These are phyloP conservation scores for Drosophila lowei DNA, from an alignment of 1,140 invertebrate species.

Conservation along the genomic window DNA sequence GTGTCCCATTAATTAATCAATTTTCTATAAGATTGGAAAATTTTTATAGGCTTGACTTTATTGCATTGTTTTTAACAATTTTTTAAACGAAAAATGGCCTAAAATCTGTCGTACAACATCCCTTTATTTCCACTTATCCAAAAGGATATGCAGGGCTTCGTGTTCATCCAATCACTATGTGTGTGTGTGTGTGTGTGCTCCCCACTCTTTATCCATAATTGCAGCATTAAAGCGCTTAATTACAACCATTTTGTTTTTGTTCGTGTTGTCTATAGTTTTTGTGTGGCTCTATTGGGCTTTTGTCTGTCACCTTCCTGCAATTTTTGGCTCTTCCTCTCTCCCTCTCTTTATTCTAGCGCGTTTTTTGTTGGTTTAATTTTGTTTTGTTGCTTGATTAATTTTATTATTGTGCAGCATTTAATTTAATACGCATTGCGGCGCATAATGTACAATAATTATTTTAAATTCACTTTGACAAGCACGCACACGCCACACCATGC, in stretches of 20 bases:
- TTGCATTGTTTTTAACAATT: too few species aligned
- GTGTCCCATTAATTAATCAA: too few species aligned
- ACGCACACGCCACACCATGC: constrained; percentile 1
- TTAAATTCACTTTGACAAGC: constrained; percentile 82
- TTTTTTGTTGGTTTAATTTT: constrained; percentile 22
- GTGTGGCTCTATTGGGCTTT: constrained; percentile 25
- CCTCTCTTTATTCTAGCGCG: constrained; percentile 5
- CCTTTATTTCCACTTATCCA: too few species aligned
- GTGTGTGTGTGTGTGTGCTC: not conserved
- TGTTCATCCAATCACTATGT: too few species aligned
- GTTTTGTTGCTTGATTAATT: constrained; percentile 68
- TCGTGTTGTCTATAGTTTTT: constrained; percentile 39
- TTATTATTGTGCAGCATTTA: constrained; percentile 78
- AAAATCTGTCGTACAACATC: too few species aligned
- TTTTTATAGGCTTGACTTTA: too few species aligned
- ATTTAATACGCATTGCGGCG: constrained; percentile 75
- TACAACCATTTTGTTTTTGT: constrained; percentile 35
- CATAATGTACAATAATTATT: constrained; percentile 80
- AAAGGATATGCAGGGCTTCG: too few species aligned
- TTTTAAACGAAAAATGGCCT: too few species aligned
- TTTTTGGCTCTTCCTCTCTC: constrained; percentile 31
- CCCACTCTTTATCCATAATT: constrained; percentile 15
- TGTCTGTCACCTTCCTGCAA: constrained; percentile 17
- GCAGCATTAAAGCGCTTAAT: constrained; percentile 48
- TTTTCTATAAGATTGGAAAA: too few species aligned